Evolutionary conservation across 1,140 invertebrate genomes (phyloP).

Genomic region (Drosophila neocordata): DNA sequence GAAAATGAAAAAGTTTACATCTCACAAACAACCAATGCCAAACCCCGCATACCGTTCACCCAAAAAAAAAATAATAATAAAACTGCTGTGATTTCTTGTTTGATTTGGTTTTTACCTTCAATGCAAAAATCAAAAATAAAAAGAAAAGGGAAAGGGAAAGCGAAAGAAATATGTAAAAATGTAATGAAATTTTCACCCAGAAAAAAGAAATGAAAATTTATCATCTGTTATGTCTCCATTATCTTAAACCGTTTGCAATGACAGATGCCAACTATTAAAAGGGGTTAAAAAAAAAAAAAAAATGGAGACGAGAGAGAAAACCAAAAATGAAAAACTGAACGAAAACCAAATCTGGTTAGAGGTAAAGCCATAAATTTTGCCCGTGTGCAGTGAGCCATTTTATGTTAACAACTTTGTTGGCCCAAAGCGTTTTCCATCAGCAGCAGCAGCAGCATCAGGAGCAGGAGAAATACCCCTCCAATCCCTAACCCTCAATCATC

Average conservation of each 20-base stretch:
- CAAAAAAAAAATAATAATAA: too few species aligned
- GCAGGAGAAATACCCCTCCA: neutral
- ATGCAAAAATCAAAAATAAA: neutral
- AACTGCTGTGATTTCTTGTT: constrained; percentile 14
- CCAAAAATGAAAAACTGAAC: too few species aligned
- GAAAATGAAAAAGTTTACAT: constrained; percentile 10
- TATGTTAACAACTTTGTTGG: constrained; percentile 63
- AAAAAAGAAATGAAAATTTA: neutral
- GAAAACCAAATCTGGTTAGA: constrained; percentile 31
- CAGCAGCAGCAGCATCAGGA: too few species aligned
- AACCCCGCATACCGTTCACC: too few species aligned
- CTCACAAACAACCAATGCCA: constrained; percentile 15
- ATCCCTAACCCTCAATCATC: too few species aligned
- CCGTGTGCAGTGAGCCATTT: constrained; percentile 45
- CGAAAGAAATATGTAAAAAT: neutral
- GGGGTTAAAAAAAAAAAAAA: neutral
- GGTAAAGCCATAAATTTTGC: constrained; percentile 19
- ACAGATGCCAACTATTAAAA: constrained; percentile 53
- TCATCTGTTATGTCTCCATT: constrained; percentile 24
- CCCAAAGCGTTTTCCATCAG: constrained; percentile 45
- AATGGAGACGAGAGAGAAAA: neutral
- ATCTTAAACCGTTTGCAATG: constrained; percentile 46
- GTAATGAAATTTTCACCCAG: constrained; percentile 9
- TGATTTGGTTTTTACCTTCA: constrained; percentile 4
- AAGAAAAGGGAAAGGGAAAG: neutral